Base-by-base conservation (phyloP, 1,140 invertebrate genomes). In the Brachionus koreanus region DNA sequence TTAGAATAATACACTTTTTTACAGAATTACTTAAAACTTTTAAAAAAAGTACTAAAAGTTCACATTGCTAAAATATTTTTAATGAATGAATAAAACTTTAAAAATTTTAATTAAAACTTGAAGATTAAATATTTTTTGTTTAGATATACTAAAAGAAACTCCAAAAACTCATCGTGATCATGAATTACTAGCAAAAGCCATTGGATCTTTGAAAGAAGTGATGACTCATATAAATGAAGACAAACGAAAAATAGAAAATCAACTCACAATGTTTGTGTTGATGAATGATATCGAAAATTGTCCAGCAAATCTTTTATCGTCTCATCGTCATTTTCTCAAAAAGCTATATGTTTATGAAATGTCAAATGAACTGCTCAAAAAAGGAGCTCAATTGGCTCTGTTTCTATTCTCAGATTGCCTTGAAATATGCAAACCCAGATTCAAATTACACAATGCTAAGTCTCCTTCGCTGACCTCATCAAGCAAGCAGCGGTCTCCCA, bases 271-370 rank as follows among this genome's bases (percentile, higher is more conserved):
- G 91, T 98, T 98, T 89, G 95, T 97, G 89, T 95, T 98, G 82
- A 94, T 97, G 88, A 96, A 98, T 88, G 95, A 98, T 87, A 98
- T 98, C 85, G 95, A 98, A 86, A 95, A 96, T 86, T 98, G 95
- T 89, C 96, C 96, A 57, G 52, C 92, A 94, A 93, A 95, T 85
- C 88, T 97, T 83, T 92, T 97, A 9, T 96, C 95, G 12, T 96
- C 95, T 16, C 95, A 97, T 89, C 91, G 96, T 81, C 92, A 91
- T 84, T 96, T 97, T 86, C 92, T 97, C 37, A 91, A 92, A 12
- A 93, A 93, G 85, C 93, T 94, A 82, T 95, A 98, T 86, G 94
- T 96, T 5, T 92, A 93, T 69, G 94, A 97, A 87, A 87, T 97
- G 19, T 93, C 93, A 67, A 94, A 96, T 85, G 92, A 92, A 42